Evolutionary conservation across 2,113 vertebrate genomes (phyloP).

Genomic region (Trematocara variabile): DNA sequence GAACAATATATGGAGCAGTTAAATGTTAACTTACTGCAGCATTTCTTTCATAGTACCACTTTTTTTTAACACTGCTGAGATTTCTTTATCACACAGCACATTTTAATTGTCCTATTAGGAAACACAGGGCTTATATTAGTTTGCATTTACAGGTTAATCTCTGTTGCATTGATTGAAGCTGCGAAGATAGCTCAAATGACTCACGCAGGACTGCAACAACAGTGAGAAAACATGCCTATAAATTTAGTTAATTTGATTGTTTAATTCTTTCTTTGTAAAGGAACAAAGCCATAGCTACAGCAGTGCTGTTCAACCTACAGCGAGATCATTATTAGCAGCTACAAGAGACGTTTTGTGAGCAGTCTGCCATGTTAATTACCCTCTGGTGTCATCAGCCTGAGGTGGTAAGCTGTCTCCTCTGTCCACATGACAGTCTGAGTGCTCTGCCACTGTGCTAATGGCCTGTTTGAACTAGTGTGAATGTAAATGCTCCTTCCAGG

Average conservation of each 20-base stretch:
- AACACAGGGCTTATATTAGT: background rate
- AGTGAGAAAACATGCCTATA: background rate
- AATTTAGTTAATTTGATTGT: background rate
- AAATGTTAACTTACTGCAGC: background rate
- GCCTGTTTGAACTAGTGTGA: constrained; percentile 27
- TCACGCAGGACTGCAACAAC: background rate
- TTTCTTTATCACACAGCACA: background rate
- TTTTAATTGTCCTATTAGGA: background rate
- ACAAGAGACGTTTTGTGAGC: background rate
- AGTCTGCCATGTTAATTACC: background rate
- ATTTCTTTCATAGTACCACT: background rate
- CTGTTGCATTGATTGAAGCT: background rate
- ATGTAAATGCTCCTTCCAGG: constrained; percentile 31
- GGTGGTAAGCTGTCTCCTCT: background rate
- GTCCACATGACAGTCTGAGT: background rate
- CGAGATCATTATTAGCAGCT: background rate
- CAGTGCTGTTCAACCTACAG: background rate
- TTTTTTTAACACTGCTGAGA: background rate
- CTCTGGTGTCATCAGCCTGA: background rate
- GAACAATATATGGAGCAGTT: background rate
- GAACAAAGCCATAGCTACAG: background rate
- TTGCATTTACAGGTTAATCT: background rate
- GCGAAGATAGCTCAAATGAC: background rate
- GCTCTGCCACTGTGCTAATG: background rate
- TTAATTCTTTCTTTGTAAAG: background rate